Percentiles rank a stretch among this genome's conserved stretches.
These are phyloP conservation scores for Struthio camelus DNA, from an alignment of 2,113 vertebrate genomes.

Conservation along the genomic window DNA sequence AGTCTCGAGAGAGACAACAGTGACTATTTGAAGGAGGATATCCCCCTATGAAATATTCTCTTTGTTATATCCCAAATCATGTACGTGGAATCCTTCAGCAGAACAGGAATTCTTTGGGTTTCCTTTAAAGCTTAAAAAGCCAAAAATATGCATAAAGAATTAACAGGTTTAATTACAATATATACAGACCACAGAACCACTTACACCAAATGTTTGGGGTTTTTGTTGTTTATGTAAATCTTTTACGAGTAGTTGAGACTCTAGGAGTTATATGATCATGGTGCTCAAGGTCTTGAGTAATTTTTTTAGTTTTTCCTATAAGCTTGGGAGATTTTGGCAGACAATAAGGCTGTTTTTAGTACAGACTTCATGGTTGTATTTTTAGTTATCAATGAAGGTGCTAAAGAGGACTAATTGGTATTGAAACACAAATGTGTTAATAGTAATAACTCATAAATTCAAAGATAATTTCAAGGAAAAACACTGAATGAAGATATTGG, in stretches of 20 bases:
- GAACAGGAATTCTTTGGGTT: not conserved
- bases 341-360: not conserved
- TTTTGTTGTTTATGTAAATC: too few species aligned
- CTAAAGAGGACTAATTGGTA: not conserved
- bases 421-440: not conserved
- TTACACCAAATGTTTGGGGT: not conserved
- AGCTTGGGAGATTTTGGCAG: not conserved
- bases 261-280: not conserved
- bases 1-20: not conserved
- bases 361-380: not conserved
- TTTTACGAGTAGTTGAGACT: not conserved
- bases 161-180: not conserved
- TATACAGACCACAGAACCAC: not conserved
- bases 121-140: not conserved
- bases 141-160: not conserved
- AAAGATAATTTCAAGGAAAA: not conserved
- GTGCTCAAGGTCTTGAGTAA: not conserved
- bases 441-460: not conserved
- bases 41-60: not conserved
- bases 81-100: not conserved
- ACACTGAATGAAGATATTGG: not conserved
- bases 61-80: not conserved
- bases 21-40: not conserved
- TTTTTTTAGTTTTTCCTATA: not conserved
- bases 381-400: not conserved